Conservation (phyloP, 2,797 vertebrate species). For the Clarias platycephalus region DNA sequence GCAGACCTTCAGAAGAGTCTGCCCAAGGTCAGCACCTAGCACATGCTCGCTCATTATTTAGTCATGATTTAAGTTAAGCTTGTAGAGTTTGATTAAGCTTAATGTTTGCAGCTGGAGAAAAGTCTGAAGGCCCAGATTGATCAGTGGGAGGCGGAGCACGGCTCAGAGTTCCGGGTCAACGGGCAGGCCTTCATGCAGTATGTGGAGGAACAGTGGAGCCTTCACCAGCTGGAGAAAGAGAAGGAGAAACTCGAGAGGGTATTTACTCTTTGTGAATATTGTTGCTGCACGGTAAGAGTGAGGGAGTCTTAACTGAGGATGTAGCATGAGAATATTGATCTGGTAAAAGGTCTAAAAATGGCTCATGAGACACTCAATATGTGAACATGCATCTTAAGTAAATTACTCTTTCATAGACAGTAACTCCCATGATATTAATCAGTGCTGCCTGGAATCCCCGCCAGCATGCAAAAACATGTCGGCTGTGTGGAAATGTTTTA, state of each 20-base stretch:
- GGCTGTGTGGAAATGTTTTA: no score
- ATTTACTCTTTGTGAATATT: conserved; percentile 32
- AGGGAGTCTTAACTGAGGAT: neutral
- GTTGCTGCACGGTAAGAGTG: neutral
- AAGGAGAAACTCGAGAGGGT: conserved; percentile 88
- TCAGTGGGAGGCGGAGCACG: conserved; percentile 79
- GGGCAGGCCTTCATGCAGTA: conserved; percentile 86
- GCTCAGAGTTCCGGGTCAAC: conserved; percentile 78
- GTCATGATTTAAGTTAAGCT: no score
- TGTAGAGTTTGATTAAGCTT: neutral
- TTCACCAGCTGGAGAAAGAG: conserved; percentile 84
- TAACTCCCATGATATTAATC: no score
- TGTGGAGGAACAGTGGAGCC: conserved; percentile 83
- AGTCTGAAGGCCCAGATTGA: conserved; percentile 80
- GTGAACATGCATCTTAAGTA: neutral
- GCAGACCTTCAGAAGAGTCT: conserved; percentile 87
- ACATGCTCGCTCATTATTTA: neutral
- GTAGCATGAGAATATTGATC: neutral
- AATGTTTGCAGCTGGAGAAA: conserved; percentile 83
- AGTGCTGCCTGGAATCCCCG: neutral
- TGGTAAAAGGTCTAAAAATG: neutral
- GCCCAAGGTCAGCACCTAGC: conserved; percentile 77
- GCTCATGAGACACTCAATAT: neutral
- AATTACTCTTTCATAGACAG: no score
- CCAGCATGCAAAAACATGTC: neutral